These are phyloP conservation scores for Syngnathus acus DNA, from an alignment of 2,797 vertebrate genomes.

Conservation along the genomic window DNA sequence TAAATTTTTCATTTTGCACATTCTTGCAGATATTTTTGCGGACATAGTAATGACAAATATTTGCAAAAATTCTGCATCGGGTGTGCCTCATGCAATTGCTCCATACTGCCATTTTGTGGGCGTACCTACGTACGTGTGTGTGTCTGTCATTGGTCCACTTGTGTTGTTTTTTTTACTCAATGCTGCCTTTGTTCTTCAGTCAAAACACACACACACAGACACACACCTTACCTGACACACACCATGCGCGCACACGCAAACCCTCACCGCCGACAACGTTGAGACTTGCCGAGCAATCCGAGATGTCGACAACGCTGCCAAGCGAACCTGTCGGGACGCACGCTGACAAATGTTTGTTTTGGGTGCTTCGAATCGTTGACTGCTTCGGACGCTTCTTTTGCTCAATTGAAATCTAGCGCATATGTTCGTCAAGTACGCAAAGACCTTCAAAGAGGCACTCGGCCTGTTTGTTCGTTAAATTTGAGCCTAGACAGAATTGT, in stretches of 20 bases:
- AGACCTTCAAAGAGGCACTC: too few relatives aligned
- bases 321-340: neutral
- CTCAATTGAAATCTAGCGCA: too few relatives aligned
- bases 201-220: constrained; percentile 22
- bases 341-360: neutral
- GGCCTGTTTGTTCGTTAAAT: too few relatives aligned
- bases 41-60: too few relatives aligned
- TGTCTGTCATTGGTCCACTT: too few relatives aligned
- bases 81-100: too few relatives aligned
- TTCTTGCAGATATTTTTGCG: neutral
- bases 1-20: neutral
- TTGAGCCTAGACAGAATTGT: too few relatives aligned
- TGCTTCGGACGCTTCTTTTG: too few relatives aligned
- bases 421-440: too few relatives aligned
- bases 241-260: neutral
- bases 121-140: neutral
- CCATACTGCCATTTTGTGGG: too few relatives aligned
- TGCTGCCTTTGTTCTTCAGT: constrained; percentile 23
- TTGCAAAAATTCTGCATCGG: too few relatives aligned
- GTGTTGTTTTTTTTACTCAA: constrained; percentile 32
- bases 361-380: too few relatives aligned
- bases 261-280: constrained; percentile 18
- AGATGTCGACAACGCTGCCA: constrained; percentile 13
- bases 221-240: constrained; percentile 19
- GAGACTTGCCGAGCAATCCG: constrained; percentile 28